Evolutionary conservation across 2,888 invertebrate species (phyloP).

Genomic region (Caradrina kadenii): DNA sequence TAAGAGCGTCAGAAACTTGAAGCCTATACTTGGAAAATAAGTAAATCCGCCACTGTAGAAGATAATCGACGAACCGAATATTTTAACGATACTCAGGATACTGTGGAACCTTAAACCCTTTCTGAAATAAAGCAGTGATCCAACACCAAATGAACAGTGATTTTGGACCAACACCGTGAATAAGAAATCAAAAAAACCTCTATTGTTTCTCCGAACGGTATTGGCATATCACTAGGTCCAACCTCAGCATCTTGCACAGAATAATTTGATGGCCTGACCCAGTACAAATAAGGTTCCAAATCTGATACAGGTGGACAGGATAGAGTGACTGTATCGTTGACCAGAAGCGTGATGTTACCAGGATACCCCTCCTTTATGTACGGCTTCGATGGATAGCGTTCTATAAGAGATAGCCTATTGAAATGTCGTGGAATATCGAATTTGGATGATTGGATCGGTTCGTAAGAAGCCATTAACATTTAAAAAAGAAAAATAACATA

Average conservation of each 20-base stretch:
- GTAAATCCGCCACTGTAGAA: too few species aligned
- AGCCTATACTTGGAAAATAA: too few species aligned
- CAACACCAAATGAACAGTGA: slow-evolving; percentile 53
- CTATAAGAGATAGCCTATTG: slow-evolving; percentile 84
- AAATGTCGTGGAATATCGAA: slow-evolving; percentile 12
- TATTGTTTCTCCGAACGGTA: slow-evolving; percentile 78
- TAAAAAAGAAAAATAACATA: neutral
- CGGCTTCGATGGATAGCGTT: slow-evolving; percentile 95
- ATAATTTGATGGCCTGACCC: slow-evolving; percentile 92
- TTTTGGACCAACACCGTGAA: slow-evolving; percentile 75
- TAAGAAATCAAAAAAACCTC: slow-evolving; percentile 81
- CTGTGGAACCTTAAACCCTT: neutral
- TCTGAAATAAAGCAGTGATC: slow-evolving; percentile 35
- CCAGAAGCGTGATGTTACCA: slow-evolving; percentile 94
- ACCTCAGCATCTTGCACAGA: slow-evolving; percentile 81
- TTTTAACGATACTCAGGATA: neutral
- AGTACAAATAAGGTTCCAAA: slow-evolving; percentile 95
- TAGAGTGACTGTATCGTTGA: slow-evolving; percentile 93
- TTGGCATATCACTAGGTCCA: slow-evolving; percentile 83
- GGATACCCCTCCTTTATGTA: slow-evolving; percentile 95
- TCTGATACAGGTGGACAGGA: slow-evolving; percentile 96
- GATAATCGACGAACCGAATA: slow-evolving; percentile 16
- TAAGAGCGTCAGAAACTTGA: too few species aligned
- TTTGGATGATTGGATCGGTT: neutral
- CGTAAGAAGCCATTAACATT: neutral